These are phyloP conservation scores for Gymnosoma rotundatum DNA, from an alignment of 2,888 invertebrate species.

Conservation along the genomic window DNA sequence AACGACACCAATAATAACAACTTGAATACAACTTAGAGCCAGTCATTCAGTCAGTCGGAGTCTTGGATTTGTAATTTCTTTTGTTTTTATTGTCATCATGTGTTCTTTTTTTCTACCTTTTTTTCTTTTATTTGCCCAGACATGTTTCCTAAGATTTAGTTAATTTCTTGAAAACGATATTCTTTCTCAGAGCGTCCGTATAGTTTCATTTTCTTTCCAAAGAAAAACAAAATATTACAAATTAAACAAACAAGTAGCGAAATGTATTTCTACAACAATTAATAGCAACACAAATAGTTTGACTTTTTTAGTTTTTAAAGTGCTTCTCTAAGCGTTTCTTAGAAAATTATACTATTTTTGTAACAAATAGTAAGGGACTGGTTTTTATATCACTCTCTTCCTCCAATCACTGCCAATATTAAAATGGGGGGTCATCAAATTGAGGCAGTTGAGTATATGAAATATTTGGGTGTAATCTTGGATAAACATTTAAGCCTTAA, in stretches of 20 bases:
- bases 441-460: too few relatives aligned
- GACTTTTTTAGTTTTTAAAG: not conserved
- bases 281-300: not conserved
- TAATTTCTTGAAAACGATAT: constrained; percentile 28
- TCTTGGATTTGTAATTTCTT: constrained; percentile 1
- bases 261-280: not conserved
- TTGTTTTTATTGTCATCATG: not conserved
- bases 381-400: too few relatives aligned
- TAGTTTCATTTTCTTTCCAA: constrained; percentile 2
- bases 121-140: constrained; percentile 38
- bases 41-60: not conserved
- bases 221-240: constrained; percentile 1
- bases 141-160: constrained; percentile 25
- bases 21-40: not conserved
- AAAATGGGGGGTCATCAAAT: too few relatives aligned
- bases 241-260: not conserved
- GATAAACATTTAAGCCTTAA: too few relatives aligned
- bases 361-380: too few relatives aligned
- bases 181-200: not conserved
- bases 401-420: too few relatives aligned
- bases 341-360: too few relatives aligned
- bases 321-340: too few relatives aligned
- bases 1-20: not conserved
- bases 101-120: not conserved
- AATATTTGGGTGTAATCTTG: too few relatives aligned